phyloP scores from a whole-genome alignment of 64 coral and sea anemone species.

The Pocillopora damicornis region DNA sequence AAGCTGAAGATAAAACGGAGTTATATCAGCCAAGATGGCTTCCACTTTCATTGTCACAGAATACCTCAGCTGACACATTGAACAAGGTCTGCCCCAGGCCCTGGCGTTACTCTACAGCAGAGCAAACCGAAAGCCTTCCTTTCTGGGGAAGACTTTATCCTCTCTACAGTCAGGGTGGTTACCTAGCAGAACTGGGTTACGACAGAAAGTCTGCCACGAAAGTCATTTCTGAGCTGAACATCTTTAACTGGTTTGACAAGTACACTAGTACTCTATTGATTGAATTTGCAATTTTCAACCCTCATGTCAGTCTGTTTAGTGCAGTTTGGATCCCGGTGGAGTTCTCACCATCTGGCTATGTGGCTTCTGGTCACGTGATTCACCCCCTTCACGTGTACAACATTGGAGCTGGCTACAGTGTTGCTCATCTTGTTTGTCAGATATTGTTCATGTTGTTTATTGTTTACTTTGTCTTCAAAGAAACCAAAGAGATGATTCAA shows the following conservation, averaged over 20 bases:
- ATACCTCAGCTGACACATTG: background rate
- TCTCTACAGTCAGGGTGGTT: conserved; percentile 25
- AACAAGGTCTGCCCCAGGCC: conserved; percentile 13
- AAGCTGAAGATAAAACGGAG: conserved; percentile 21
- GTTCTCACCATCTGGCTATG: conserved; percentile 13
- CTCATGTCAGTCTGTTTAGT: conserved; percentile 26
- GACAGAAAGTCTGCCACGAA: background rate
- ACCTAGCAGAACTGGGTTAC: conserved; percentile 19
- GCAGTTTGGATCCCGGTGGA: conserved; percentile 38
- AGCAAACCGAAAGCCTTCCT: conserved; percentile 1
- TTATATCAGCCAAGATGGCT: conserved; percentile 24
- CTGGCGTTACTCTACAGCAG: conserved; percentile 22
- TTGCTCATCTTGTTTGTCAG: conserved; percentile 26
- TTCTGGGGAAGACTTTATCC: conserved; percentile 5
- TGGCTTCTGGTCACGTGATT: conserved; percentile 29
- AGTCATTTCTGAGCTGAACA: background rate
- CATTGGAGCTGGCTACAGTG: conserved; percentile 20
- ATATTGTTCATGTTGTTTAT: conserved; percentile 25
- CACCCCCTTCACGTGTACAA: conserved; percentile 33
- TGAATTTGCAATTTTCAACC: conserved; percentile 36
- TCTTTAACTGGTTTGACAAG: conserved; percentile 32
- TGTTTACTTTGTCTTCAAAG: conserved; percentile 25
- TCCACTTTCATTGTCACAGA: background rate
- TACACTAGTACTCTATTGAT: conserved; percentile 30
- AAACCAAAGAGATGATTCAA: conserved; percentile 19